Percentiles rank a stretch among this genome's conserved stretches.
Conservation (phyloP, 2,113 vertebrate species). For the Rhynchopsitta pachyrhyncha region DNA sequence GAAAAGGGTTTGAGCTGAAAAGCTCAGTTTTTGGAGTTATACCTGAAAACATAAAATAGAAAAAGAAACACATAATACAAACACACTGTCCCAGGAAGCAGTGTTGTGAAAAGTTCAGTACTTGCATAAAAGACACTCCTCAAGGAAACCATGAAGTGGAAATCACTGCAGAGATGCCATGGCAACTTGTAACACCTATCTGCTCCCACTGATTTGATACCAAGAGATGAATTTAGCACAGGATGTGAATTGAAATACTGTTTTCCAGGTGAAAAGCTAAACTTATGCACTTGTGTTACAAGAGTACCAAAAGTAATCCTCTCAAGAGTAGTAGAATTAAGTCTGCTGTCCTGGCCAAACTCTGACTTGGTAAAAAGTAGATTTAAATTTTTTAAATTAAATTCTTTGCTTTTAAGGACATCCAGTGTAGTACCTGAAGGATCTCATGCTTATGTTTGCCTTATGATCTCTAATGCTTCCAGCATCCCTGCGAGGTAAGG, state of each 20-base stretch:
- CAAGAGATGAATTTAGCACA: background rate
- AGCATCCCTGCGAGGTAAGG: background rate
- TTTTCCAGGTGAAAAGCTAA: constrained; percentile 9
- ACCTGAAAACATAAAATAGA: background rate
- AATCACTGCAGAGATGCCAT: background rate
- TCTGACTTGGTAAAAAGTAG: background rate
- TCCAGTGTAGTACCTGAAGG: background rate
- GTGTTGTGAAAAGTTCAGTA: background rate
- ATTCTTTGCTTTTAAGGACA: background rate
- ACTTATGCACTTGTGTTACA: background rate
- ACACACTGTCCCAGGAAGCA: background rate
- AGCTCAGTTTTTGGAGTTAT: background rate
- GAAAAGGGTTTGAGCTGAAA: background rate
- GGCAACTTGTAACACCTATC: background rate
- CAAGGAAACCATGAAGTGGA: background rate
- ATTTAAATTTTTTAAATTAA: background rate
- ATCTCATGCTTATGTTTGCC: background rate
- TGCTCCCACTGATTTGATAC: background rate
- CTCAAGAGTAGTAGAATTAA: background rate
- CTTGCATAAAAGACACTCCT: background rate
- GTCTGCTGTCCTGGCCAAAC: background rate
- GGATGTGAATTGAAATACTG: background rate
- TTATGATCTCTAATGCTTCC: background rate
- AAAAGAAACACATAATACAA: background rate
- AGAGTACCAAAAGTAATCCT: background rate